A percentile compares a stretch with the other conserved stretches of the same genome.
phyloP scores from a whole-genome alignment of 30 jellyfish, hydroid and myxozoan genomes.

The Pseudorhiza aurosa region DNA sequence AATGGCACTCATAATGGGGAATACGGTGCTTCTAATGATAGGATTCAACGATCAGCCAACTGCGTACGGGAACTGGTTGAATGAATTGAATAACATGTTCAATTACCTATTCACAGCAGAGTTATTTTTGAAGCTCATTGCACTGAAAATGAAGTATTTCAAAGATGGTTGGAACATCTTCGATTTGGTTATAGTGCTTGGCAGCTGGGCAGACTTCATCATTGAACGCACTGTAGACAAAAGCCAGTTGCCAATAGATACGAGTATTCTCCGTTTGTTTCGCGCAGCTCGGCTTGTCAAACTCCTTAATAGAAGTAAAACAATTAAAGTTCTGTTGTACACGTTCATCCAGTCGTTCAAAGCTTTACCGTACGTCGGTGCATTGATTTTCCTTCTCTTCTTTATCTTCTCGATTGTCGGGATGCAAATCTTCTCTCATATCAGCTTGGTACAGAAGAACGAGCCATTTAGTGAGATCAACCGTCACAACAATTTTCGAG shows the following conservation, averaged over 20 bases:
- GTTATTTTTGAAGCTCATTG: conserved; percentile 64
- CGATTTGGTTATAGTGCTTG: conserved; percentile 77
- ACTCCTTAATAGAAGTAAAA: conserved; percentile 74
- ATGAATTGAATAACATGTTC: conserved; percentile 51
- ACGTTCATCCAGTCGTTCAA: conserved; percentile 84
- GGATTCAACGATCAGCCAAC: conserved; percentile 72
- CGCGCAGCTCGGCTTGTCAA: conserved; percentile 87
- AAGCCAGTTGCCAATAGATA: conserved; percentile 44
- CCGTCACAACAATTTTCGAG: conserved; percentile 75
- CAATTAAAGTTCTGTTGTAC: conserved; percentile 68
- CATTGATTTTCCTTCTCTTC: conserved; percentile 75
- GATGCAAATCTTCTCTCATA: conserved; percentile 69
- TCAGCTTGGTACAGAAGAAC: conserved; percentile 25
- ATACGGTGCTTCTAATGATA: conserved; percentile 63
- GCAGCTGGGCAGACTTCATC: conserved; percentile 81
- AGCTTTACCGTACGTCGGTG: conserved; percentile 91
- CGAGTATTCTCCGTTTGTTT: conserved; percentile 73
- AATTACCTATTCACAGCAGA: conserved; percentile 75
- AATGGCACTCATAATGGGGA: conserved; percentile 68
- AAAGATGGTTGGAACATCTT: conserved; percentile 86
- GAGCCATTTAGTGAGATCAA: conserved; percentile 79
- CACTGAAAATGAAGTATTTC: conserved; percentile 76
- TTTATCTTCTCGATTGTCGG: conserved; percentile 82
- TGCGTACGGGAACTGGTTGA: conserved; percentile 61
- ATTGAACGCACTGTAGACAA: conserved; percentile 52